Evolutionary conservation across 2,113 vertebrate species (phyloP).

Genomic region (Plecturocebus donacophilus): DNA sequence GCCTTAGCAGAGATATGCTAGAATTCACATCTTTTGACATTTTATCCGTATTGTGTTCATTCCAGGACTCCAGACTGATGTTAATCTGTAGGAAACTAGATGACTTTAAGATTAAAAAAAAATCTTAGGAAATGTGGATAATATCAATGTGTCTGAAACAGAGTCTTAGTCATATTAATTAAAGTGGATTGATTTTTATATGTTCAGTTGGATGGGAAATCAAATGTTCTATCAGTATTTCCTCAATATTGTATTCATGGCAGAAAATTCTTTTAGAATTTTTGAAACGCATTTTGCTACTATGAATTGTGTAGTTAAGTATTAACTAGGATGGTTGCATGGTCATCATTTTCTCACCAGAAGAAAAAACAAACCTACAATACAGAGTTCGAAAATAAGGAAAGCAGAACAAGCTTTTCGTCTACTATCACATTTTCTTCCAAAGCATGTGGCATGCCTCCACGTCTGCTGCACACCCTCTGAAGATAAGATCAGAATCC

Average conservation of each 20-base stretch:
- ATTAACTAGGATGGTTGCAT: not conserved
- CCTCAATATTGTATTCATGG: not conserved
- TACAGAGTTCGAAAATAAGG: not conserved
- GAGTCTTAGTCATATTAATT: not conserved
- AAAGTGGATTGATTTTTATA: not conserved
- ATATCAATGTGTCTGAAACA: not conserved
- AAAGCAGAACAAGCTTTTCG: not conserved
- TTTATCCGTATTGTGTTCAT: not conserved
- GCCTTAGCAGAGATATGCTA: not conserved
- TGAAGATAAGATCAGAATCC: not conserved
- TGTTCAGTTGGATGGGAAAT: not conserved
- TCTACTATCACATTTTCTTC: not conserved
- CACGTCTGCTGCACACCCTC: accelerated
- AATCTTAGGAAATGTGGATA: not conserved
- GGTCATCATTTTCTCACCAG: not conserved
- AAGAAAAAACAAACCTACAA: not conserved
- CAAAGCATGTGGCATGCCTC: not conserved
- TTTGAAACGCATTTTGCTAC: not conserved
- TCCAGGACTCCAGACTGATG: not conserved
- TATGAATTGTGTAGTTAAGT: not conserved
- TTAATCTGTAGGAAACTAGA: not conserved
- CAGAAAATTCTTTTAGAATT: not conserved
- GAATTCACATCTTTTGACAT: not conserved
- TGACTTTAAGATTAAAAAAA: not conserved
- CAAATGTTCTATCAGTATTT: not conserved